phyloP scores from a whole-genome alignment of 2,797 vertebrate genomes.

The Emys orbicularis region DNA sequence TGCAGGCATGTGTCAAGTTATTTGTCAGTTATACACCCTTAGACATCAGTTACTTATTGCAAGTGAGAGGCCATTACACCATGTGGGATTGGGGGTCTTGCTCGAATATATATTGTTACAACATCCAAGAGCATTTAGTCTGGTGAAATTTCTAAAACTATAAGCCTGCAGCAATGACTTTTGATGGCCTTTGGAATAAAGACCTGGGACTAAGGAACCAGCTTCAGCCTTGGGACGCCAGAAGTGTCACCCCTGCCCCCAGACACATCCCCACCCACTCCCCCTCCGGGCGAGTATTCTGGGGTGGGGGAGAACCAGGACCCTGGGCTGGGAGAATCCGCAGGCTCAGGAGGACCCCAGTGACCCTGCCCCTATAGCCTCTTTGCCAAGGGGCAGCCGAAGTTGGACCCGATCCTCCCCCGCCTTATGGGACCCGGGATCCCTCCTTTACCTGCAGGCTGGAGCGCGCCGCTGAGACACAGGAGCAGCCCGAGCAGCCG shows the following conservation, averaged over 20 bases:
- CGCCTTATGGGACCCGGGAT: not conserved
- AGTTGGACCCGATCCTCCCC: not conserved
- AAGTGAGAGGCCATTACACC: not conserved
- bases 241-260: not conserved
- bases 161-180: not conserved
- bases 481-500: not conserved
- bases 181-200: not conserved
- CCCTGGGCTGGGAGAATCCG: not conserved
- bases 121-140: not conserved
- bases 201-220: not conserved
- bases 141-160: not conserved
- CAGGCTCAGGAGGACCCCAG: not conserved
- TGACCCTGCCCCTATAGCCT: not conserved
- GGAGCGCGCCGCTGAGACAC: not conserved
- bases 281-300: fast-evolving
- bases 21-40: not conserved
- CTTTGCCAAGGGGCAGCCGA: not conserved
- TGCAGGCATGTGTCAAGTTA: not conserved
- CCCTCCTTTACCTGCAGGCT: not conserved
- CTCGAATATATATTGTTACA: not conserved
- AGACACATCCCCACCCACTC: not conserved
- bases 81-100: not conserved
- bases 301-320: not conserved
- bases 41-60: not conserved
- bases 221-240: not conserved